Evolutionary conservation across 2,113 vertebrate genomes (phyloP), one percentile per base, ranked within the genome.

Genomic region (Puma concolor): DNA sequence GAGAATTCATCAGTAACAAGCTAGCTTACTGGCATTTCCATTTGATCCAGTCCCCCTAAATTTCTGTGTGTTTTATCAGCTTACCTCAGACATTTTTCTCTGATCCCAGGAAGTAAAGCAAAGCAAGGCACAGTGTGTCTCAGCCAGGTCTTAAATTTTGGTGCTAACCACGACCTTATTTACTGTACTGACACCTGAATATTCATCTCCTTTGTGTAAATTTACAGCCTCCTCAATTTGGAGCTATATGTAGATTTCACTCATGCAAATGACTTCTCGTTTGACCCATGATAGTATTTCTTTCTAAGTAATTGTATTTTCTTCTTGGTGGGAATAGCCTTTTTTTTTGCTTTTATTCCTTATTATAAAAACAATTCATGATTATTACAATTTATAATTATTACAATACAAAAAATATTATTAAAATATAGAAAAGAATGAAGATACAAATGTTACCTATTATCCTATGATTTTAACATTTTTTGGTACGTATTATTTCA

Each of bases 241-340:
- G 52, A 95, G 85, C 82, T 66, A 31, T n/a, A 54, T 87, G 44
- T 88, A 94, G 60, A 92, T 91, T 92, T 92, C 86, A 93, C 2
- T 95, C 50, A 89, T 79, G 74, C 66, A 95, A 92, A 92, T 82
- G n/a, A 91, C 16, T 93, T 81, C 19, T 86, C 87, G 60, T 95
- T 83, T 95, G 86, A 97, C 86, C n/a, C 83, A 29, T 86, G 41
- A 83, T 52, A 96, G 5, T 95, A 63, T 97, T 96, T 95, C 54
- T 95, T 97, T 97, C 17, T 17, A 97, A 97, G 82, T 91, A 97
- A 77, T 93, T 91, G 48, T 86, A 79, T 88, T 80, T 95, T 96
- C 80, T 95, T 64, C 54, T 85, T 87, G 88, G 57, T 94, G n/a
- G 38, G 93, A 96, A 82, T 91, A 86, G 27, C 9, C 41, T 63